Evolutionary conservation across 2,113 vertebrate species (phyloP).

Genomic region (Anarhynchus alexandrinus): DNA sequence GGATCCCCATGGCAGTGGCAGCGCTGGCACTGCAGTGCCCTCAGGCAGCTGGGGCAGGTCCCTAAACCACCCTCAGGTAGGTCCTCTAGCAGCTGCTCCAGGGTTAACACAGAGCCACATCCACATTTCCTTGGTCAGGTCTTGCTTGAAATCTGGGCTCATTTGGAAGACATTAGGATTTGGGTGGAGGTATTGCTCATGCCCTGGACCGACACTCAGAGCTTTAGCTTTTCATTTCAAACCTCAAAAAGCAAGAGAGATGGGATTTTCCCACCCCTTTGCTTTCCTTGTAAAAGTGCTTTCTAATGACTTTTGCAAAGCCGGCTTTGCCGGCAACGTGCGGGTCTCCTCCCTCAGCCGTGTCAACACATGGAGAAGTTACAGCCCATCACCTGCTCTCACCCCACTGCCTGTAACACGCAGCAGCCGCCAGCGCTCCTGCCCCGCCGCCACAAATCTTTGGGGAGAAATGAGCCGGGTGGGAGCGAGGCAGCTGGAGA

Average conservation of each 20-base stretch:
- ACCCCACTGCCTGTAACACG: neutral
- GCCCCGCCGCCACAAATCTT: neutral
- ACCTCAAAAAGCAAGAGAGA: neutral
- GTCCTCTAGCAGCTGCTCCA: neutral
- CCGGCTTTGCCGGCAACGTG: neutral
- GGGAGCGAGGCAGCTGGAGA: neutral
- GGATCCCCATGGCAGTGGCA: neutral
- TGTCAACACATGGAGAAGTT: neutral
- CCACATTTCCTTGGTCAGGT: neutral
- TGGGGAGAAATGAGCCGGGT: neutral
- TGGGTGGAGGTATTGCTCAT: neutral
- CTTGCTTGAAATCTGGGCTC: neutral
- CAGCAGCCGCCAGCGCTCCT: neutral
- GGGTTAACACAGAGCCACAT: neutral
- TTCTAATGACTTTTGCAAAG: neutral
- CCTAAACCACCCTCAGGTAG: neutral
- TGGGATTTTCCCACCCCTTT: neutral
- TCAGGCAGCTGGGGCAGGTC: neutral
- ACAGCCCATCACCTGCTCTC: neutral
- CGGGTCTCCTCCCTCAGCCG: neutral
- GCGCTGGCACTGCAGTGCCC: neutral
- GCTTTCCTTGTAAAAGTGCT: neutral
- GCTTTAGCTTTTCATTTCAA: neutral
- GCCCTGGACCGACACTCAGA: neutral
- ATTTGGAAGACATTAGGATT: conserved; percentile 18